These are phyloP conservation scores for Drosophila nigrodunni DNA, from an alignment of 1,140 invertebrate species.

Conservation along the genomic window DNA sequence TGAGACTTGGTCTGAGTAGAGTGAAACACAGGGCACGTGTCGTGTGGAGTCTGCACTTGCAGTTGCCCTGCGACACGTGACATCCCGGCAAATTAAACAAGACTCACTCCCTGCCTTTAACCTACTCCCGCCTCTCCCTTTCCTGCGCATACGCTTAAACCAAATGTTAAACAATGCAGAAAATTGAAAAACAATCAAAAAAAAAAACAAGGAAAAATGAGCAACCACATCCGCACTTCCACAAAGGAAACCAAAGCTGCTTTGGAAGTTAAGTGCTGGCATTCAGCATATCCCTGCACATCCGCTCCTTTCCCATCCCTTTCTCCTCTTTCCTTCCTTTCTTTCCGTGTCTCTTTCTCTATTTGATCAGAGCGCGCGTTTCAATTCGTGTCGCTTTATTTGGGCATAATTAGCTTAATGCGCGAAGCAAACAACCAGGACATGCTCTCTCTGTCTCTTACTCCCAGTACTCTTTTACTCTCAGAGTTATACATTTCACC, in stretches of 20 bases:
- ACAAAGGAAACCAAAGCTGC: conserved; percentile 7
- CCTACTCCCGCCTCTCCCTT: too few species aligned
- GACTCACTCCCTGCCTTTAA: conserved; percentile 1
- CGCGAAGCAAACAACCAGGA: conserved; percentile 73
- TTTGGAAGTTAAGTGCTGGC: conserved; percentile 71
- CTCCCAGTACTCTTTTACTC: conserved; percentile 2
- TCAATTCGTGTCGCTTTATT: conserved; percentile 77
- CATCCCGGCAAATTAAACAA: conserved; percentile 77
- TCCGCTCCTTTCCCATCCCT: background rate
- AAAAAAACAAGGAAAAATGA: background rate
- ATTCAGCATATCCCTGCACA: conserved; percentile 22
- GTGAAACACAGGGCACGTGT: conserved; percentile 55
- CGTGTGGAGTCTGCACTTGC: conserved; percentile 40
- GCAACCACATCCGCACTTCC: conserved; percentile 42
- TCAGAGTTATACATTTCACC: conserved; percentile 17
- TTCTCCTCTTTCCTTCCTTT: background rate
- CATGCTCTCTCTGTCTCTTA: conserved; percentile 4
- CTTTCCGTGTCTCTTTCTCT: background rate
- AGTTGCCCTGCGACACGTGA: conserved; percentile 65
- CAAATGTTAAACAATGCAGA: conserved; percentile 83
- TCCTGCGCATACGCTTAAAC: conserved; percentile 23
- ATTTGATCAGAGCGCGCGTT: conserved; percentile 65
- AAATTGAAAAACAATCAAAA: conserved; percentile 84
- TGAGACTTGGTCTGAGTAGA: background rate
- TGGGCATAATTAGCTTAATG: conserved; percentile 83